Evolutionary conservation across 2,113 vertebrate species (phyloP), one percentile per base, ranked within the genome.

Genomic region (Sylvia atricapilla): DNA sequence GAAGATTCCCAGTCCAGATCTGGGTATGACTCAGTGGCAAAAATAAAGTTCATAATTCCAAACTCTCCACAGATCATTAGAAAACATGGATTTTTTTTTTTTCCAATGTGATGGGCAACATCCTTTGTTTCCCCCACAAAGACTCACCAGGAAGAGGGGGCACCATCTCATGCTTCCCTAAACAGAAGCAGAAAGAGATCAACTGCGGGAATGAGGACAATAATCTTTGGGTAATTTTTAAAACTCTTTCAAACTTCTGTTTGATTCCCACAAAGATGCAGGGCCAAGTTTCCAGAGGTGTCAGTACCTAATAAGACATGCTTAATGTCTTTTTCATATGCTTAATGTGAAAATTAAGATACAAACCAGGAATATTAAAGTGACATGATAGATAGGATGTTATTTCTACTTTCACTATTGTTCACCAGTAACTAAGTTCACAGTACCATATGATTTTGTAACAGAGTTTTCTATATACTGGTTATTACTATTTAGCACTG

Each of bases 11-110:
- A 70, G 20, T 37, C 15, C 52, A 84, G 56, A 70, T 49, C 28
- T 23, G 62, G 46, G 8, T 52, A 66, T 33, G 64, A 76, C 47
- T 43, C 64, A 37, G 13, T 35, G 35, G 10, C 66, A 95, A 73
- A 83, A 12, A 9, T 33, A n/a, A 69, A 28, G 28, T 73, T 76
- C 10, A 1, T 67, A 27, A 43, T 33, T 90, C 56, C 37, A 39
- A 87, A 33, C 89, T 78, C 52, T 60, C 27, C 60, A 66, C 10
- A 58, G 37, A 44, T 13, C 3, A 1, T 46, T 82, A 76, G 37
- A 84, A 86, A 90, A 41, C 5, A 11, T 4, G 2, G 4, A 2
- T 16, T 58, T 15, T 5, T 1, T 3, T 0, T 35, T 59, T 55
- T 70, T 7, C 47, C 20, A 12, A 1, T 33, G 27, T n/a, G 23